Evolutionary conservation across 2,888 invertebrate genomes (phyloP), one percentile per base, ranked within the genome.

Genomic region (Myathropa florea): DNA sequence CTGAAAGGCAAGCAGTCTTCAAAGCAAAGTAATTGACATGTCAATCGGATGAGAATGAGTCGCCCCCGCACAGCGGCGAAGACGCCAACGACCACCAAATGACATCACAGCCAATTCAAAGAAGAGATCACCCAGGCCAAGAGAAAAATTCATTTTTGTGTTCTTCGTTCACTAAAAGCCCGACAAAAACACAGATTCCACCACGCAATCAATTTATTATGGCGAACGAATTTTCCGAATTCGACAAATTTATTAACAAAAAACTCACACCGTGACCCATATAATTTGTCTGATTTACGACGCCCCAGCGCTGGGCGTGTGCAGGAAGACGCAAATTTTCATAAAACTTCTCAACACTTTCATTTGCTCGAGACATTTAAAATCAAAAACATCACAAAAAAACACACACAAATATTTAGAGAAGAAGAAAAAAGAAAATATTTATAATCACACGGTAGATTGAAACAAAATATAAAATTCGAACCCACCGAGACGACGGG

Each of bases 151-250:
- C 33, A 33, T 12, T 33, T 7, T 12, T 2, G 3, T 10, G 33
- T 9, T 33, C 18, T 46, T 46, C 6, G 39, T n/a, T n/a, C 46
- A 18, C 1, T 46, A 18, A 18, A 46, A 7, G n/a, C 46, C 18
- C 46, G 46, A 33, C 23, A 4, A 67, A 46, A 3, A 63, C 39
- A 70, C 55, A 36, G 55, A 55, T 77, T 77, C 63, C 18, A 55
- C 10, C 70, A 63, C 55, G 12, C 61, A 68, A 70, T 55, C 63
- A 70, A 77, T 76, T 70, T 63, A 77, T 77, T 77, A 61, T 55
- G 46, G 18, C 46, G 46, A 46, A 46, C 46, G 46, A 46, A 46
- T 46, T 18, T 46, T 21, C n/a, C 1, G 59, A 72, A 65, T 79
- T 72, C 33, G 53, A 77, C 18, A 61, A 67, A 65, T 79, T 60